Evolutionary conservation across 2,888 invertebrate species (phyloP).

Genomic region (Chalcis sispes): DNA sequence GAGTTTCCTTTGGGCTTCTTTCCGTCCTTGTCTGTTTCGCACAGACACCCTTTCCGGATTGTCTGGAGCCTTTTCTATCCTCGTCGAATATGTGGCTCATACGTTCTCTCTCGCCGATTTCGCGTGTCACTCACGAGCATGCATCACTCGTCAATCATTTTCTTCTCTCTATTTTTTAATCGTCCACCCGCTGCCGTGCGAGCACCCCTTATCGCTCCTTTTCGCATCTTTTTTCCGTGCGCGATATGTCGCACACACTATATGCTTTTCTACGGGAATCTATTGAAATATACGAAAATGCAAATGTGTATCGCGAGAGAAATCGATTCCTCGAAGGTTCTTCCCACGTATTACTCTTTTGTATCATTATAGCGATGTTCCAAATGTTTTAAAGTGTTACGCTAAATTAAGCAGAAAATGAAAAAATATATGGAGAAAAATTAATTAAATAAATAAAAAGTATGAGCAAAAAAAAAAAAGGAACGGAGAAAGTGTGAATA

Average conservation of each 20-base stretch:
- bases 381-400: not conserved
- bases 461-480: too few relatives aligned
- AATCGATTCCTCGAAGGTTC: not conserved
- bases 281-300: slow-evolving; percentile 8
- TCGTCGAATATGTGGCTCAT: too few relatives aligned
- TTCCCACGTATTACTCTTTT: not conserved
- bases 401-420: not conserved
- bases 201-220: too few relatives aligned
- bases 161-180: too few relatives aligned
- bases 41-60: not conserved
- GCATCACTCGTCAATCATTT: not conserved
- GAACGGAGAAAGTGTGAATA: not conserved
- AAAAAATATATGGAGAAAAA: not conserved
- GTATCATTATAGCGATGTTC: not conserved
- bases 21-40: too few relatives aligned
- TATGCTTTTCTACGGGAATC: too few relatives aligned
- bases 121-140: not conserved
- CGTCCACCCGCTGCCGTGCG: too few relatives aligned
- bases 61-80: not conserved
- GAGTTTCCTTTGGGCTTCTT: too few relatives aligned
- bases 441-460: too few relatives aligned
- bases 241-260: too few relatives aligned
- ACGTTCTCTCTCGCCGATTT: too few relatives aligned
- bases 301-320: not conserved
- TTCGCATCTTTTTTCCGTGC: too few relatives aligned